Conservation (phyloP, 2,113 vertebrate genomes). For the Plecotus auritus region DNA sequence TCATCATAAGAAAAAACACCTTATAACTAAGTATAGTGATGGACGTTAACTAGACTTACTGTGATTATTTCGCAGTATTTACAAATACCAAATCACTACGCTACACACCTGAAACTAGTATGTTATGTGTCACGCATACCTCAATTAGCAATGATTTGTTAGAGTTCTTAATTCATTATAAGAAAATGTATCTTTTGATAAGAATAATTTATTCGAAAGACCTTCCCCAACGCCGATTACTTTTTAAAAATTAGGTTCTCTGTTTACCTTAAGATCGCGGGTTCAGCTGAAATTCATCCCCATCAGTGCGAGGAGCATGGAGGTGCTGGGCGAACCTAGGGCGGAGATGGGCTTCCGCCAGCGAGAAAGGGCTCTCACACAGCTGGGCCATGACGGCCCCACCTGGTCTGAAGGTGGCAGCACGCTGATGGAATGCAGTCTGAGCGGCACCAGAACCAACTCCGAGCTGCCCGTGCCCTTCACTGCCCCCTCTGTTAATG, state of each 20-base stretch:
- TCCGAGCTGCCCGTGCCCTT: background rate
- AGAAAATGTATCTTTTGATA: background rate
- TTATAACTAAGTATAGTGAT: background rate
- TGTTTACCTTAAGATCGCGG: background rate
- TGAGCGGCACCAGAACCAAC: background rate
- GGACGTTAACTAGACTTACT: background rate
- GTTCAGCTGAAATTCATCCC: background rate
- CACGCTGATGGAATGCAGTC: accelerated
- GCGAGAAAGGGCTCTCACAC: background rate
- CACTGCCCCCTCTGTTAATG: background rate
- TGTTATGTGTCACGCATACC: background rate
- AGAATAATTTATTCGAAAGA: background rate
- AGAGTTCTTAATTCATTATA: background rate
- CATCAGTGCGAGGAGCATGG: background rate
- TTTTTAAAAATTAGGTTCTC: background rate
- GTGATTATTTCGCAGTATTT: background rate
- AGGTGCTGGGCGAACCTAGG: background rate
- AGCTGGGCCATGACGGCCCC: background rate
- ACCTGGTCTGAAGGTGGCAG: too few species aligned
- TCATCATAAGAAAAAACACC: background rate
- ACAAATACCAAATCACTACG: background rate
- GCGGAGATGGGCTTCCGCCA: background rate
- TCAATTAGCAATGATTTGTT: background rate
- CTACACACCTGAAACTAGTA: background rate
- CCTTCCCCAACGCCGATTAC: background rate